phyloP scores from a whole-genome alignment of 2,113 vertebrate species.

The Narcine bancroftii region DNA sequence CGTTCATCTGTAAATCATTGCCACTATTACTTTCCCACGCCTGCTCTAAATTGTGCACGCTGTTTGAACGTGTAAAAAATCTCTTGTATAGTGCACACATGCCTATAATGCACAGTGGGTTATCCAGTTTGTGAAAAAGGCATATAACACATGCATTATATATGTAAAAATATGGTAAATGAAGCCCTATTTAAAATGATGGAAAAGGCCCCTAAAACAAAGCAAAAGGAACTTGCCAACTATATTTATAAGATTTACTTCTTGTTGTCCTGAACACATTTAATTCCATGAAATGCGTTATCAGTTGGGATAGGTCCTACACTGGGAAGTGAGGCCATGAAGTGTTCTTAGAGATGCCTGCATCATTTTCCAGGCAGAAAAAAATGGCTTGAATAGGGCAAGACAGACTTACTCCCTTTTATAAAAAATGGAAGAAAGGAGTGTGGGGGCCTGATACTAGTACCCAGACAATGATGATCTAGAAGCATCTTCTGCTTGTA shows the following conservation, averaged over 20 bases:
- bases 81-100: too few relatives aligned
- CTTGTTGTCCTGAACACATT: not conserved
- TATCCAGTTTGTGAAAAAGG: too few relatives aligned
- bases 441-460: not conserved
- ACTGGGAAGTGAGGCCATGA: not conserved
- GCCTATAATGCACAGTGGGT: too few relatives aligned
- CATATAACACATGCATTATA: too few relatives aligned
- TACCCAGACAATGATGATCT: not conserved
- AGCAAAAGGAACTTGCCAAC: not conserved
- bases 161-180: too few relatives aligned
- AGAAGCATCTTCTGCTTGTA: too few relatives aligned
- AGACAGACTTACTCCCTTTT: not conserved
- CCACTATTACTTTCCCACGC: too few relatives aligned
- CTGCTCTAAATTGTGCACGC: too few relatives aligned
- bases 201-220: not conserved
- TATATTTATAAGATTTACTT: not conserved
- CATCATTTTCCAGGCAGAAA: not conserved
- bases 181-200: too few relatives aligned
- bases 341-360: not conserved
- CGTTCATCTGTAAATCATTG: too few relatives aligned
- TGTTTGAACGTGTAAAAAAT: too few relatives aligned
- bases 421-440: not conserved
- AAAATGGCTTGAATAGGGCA: not conserved
- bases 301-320: not conserved
- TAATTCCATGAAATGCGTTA: not conserved